Percentiles rank a stretch among this genome's conserved stretches.
Evolutionary conservation across 2,888 invertebrate genomes (phyloP).

Genomic region (Eristalis pertinax): DNA sequence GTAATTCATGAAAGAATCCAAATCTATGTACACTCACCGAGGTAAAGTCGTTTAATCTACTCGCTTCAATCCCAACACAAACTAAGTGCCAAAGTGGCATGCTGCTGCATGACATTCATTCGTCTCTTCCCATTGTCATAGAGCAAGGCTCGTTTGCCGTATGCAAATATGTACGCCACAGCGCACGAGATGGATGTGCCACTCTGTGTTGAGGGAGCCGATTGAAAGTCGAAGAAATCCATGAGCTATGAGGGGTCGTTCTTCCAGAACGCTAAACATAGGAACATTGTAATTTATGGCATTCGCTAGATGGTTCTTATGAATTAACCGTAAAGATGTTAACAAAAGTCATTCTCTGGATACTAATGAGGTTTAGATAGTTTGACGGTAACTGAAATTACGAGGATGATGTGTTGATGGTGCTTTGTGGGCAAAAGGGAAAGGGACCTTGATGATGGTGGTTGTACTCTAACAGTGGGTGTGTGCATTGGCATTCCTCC

Average conservation of each 20-base stretch:
- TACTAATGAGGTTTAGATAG: constrained; percentile 1
- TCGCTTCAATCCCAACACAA: neutral
- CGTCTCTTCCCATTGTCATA: constrained; percentile 14
- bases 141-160: neutral
- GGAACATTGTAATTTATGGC: constrained; percentile 10
- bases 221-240: constrained; percentile 23
- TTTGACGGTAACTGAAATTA: neutral
- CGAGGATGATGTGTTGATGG: neutral
- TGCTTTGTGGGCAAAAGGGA: neutral
- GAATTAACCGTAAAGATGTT: constrained; percentile 14
- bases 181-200: neutral
- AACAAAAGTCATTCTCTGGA: neutral
- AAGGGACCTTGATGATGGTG: neutral
- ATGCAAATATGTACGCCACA: neutral
- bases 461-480: neutral
- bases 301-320: neutral
- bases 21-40: neutral
- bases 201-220: neutral
- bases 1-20: neutral
- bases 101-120: neutral
- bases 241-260: constrained; percentile 19
- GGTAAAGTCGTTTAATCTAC: constrained; percentile 1
- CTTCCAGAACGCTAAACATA: constrained; percentile 36
- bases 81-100: neutral
- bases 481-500: too few species aligned